Base-by-base conservation (phyloP, 2,888 invertebrate species). In the Catocala fraxini region DNA sequence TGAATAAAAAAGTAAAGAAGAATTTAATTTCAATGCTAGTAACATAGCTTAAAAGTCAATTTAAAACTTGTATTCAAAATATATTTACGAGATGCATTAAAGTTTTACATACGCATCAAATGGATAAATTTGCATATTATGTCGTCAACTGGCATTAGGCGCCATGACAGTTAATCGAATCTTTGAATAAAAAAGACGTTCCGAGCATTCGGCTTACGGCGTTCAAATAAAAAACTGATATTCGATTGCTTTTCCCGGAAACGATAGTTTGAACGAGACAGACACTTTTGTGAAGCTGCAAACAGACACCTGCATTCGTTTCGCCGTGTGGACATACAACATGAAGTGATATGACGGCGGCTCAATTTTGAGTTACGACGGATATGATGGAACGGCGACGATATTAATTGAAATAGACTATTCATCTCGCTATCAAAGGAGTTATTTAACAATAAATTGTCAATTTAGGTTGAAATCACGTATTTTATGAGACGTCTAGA, bases 231-330 rank as follows among this genome's bases (percentile, higher is more conserved):
- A 74, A 68, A 68, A 61, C 13, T n/a, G 6, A 41, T 46, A 49
- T 51, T 48, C 46, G 64, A 75, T 75, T 66, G 68, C 60, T 71
- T 71, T 56, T 13, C 47, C 64, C 48, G 56, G 63, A 74, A 69
- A 66, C 69, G 62, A 64, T 60, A 63, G 68, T 68, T 54, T 55
- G 57, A 64, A 68, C 68, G 64, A 64, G 62, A 13, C 34, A 51
- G 51, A 51, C 63, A 61, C 60, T 56, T 64, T 68, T 66, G 49
- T 69, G 63, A 61, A 56, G 62, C 42, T 60, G 54, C 59, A 65
- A 64, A 76, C 51, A 65, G 61, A 51, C 51, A 58, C 42, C 47
- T 52, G 59, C 34, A 58, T 60, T 47, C 57, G 51, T 59, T 67
- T 68, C 39, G 51, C 43, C 15, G 25, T 55, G 55, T 59, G 33